Evolutionary conservation across 2,888 invertebrate species (phyloP), one percentile per base, ranked within the genome.

Genomic region (Heliconius hortense): DNA sequence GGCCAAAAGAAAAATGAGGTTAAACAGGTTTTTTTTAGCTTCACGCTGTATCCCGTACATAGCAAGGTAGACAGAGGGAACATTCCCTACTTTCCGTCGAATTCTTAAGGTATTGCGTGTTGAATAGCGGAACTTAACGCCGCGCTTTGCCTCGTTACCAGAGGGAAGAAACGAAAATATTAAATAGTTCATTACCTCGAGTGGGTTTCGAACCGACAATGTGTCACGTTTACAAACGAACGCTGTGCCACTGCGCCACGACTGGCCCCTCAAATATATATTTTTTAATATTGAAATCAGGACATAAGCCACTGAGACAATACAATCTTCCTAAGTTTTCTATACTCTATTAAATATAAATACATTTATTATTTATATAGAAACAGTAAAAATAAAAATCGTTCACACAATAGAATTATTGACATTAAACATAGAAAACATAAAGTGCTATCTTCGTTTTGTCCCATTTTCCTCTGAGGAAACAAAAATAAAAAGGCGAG

Each of bases 401-500:
- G 43, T 13, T 43, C 15, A 1, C 4, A 15, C 18, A 18, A 39
- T 18, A 60, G 60, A 18, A 60, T 35, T 39, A 60, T 39, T 71
- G 39, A 71, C 60, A 71, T 71, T 59, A 26, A 71, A 71, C 4
- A 11, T 18, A 39, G 60, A 60, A 71, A 24, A 63, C 24, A 72
- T 63, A 72, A 63, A 63, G 63, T 31, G 48, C 13, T 72, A 63
- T 72, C 39, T 60, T 39, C 70, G 70, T 71, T 60, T 71, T 71
- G 59, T 21, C 26, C 70, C 64, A 70, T 69, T 70, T 69, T 62
- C 64, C 64, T 69, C 74, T 26, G 35, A 63, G 62, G 39, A 70
- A 63, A 74, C 74, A 74, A 74, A 74, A 63, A 70, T 70, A 74
- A 74, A 74, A 64, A 76, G 60, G 73, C 67, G 75, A 73, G 56